Percentiles rank a stretch among this genome's conserved stretches.
Evolutionary conservation across 1,140 invertebrate genomes (phyloP).

Genomic region (Physella acuta): DNA sequence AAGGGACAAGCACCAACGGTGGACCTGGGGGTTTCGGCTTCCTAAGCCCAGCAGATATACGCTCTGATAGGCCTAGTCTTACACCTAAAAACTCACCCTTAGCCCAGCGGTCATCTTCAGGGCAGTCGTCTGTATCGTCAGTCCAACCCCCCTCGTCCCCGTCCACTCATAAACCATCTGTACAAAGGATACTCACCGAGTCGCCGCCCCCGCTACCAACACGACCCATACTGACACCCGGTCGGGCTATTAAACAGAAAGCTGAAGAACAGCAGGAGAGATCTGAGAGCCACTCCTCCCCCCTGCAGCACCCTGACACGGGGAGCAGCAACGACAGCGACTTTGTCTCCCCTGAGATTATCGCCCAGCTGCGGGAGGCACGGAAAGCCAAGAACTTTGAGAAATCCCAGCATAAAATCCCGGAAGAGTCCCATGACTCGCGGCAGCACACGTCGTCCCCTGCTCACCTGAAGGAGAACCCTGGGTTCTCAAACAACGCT

Average conservation of each 20-base stretch:
- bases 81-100: neutral
- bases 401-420: no score
- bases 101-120: neutral
- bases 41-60: neutral
- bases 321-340: conserved; percentile 25
- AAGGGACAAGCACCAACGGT: no score
- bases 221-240: neutral
- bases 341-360: conserved; percentile 21
- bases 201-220: conserved; percentile 18
- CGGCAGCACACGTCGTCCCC: neutral
- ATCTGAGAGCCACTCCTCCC: neutral
- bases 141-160: conserved; percentile 4
- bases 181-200: neutral
- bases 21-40: no score
- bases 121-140: neutral
- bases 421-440: neutral
- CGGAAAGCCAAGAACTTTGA: neutral
- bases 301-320: conserved; percentile 5
- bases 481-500: no score
- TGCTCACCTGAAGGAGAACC: neutral
- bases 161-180: neutral
- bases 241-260: neutral
- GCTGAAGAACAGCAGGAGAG: neutral
- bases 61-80: neutral
- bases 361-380: conserved; percentile 1